These are phyloP conservation scores for Drosophila ohnishii DNA, from an alignment of 1,140 invertebrate genomes.

Conservation along the genomic window DNA sequence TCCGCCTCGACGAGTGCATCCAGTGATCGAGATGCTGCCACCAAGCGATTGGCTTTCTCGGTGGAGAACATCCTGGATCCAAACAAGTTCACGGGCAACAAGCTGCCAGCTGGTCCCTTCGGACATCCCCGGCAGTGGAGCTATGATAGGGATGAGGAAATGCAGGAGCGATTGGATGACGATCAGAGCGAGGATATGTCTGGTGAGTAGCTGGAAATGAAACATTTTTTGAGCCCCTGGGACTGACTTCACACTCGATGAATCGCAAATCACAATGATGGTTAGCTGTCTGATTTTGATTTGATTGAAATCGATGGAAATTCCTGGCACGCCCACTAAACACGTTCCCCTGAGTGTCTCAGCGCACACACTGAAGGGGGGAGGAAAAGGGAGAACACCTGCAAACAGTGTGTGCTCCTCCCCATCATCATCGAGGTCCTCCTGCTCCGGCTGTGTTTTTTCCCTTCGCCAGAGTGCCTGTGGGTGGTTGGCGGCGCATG, in stretches of 20 bases:
- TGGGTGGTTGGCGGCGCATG: slow-evolving; percentile 21
- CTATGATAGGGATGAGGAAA: slow-evolving; percentile 84
- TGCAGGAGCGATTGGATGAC: slow-evolving; percentile 77
- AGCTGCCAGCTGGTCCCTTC: slow-evolving; percentile 49
- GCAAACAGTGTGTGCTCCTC: slow-evolving; percentile 19
- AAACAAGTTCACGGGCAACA: slow-evolving; percentile 92
- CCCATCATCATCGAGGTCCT: neutral
- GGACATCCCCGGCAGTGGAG: slow-evolving; percentile 81
- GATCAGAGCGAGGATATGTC: slow-evolving; percentile 83
- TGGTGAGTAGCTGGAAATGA: slow-evolving; percentile 59
- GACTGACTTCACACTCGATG: slow-evolving; percentile 4
- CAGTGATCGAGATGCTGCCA: slow-evolving; percentile 73
- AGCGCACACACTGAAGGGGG: neutral
- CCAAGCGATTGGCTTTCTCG: slow-evolving; percentile 89
- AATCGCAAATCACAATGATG: slow-evolving; percentile 12
- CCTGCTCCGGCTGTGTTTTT: neutral
- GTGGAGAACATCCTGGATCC: slow-evolving; percentile 96
- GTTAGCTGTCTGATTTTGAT: slow-evolving; percentile 34
- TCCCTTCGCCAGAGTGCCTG: slow-evolving; percentile 14
- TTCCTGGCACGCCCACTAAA: slow-evolving; percentile 16
- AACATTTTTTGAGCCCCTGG: neutral
- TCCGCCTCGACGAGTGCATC: slow-evolving; percentile 65
- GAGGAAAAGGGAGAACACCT: slow-evolving; percentile 25
- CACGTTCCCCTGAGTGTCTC: slow-evolving; percentile 16
- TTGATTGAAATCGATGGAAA: slow-evolving; percentile 41